Conservation (phyloP, 2,797 vertebrate genomes). For the Cossypha dichroa region DNA sequence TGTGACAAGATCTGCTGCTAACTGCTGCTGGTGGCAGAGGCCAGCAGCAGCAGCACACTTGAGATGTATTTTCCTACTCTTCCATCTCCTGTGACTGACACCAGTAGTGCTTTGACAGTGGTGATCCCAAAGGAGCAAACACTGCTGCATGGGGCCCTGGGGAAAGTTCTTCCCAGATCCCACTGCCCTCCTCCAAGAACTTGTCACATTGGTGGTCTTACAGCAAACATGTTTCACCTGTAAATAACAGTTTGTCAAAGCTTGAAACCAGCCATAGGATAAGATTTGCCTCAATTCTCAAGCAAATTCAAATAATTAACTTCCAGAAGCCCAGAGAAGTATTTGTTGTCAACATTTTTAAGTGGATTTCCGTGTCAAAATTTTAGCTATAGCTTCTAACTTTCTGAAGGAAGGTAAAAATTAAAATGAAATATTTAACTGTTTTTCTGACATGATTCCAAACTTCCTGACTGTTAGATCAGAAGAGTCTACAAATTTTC, state of each 20-base stretch:
- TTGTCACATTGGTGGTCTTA: rapidly evolving
- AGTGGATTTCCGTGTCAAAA: neutral
- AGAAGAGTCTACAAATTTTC: neutral
- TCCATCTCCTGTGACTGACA: neutral
- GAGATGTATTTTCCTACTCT: neutral
- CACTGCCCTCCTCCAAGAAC: neutral
- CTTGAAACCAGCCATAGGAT: neutral
- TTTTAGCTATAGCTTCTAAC: neutral
- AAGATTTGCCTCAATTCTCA: neutral
- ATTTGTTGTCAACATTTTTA: neutral
- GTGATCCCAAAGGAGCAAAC: neutral
- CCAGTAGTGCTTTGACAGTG: neutral
- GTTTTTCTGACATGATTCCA: neutral
- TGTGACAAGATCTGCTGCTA: neutral
- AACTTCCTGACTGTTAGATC: neutral
- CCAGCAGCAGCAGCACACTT: neutral
- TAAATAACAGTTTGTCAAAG: neutral
- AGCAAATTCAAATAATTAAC: neutral
- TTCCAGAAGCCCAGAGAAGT: neutral
- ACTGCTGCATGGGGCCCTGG: rapidly evolving
- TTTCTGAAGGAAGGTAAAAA: neutral
- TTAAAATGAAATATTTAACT: neutral
- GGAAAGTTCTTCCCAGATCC: neutral
- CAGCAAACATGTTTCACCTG: neutral
- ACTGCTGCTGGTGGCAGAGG: neutral